Conservation (phyloP, 2,797 vertebrate genomes). For the Carapus acus region DNA sequence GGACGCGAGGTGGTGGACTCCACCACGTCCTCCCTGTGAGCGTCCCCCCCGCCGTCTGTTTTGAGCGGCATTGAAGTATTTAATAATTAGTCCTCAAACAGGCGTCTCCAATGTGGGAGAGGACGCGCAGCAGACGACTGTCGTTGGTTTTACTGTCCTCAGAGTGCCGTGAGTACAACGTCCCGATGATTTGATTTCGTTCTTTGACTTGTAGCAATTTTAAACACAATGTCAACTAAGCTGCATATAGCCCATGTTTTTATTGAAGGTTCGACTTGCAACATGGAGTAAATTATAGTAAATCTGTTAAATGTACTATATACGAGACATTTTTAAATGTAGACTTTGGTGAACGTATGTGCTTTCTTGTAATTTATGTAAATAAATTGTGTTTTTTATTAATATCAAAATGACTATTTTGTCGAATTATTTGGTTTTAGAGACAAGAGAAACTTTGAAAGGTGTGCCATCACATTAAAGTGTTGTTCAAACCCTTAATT, state of each 20-base stretch:
- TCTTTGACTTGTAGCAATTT: constrained; percentile 69
- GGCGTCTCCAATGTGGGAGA: constrained; percentile 66
- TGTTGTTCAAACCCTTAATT: neutral
- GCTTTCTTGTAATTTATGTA: constrained; percentile 87
- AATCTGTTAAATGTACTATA: constrained; percentile 75
- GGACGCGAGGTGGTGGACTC: constrained; percentile 96
- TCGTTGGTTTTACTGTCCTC: constrained; percentile 72
- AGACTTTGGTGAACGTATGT: constrained; percentile 81
- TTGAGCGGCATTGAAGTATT: constrained; percentile 60
- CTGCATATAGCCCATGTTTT: constrained; percentile 67
- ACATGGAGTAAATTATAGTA: constrained; percentile 71
- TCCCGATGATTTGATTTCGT: constrained; percentile 65
- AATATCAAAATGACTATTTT: constrained; percentile 50
- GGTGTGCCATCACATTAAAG: neutral
- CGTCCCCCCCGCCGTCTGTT: constrained; percentile 43
- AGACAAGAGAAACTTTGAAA: neutral
- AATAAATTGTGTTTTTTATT: constrained; percentile 82
- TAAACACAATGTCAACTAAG: constrained; percentile 63
- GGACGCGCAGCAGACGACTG: constrained; percentile 58
- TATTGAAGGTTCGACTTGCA: constrained; percentile 68
- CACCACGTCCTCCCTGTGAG: constrained; percentile 94
- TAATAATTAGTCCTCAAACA: constrained; percentile 67
- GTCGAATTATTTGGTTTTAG: neutral
- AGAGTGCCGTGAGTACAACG: constrained; percentile 75
- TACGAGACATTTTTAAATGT: constrained; percentile 76